These are phyloP conservation scores for Theropithecus gelada DNA, from an alignment of 2,113 vertebrate genomes.

Conservation along the genomic window DNA sequence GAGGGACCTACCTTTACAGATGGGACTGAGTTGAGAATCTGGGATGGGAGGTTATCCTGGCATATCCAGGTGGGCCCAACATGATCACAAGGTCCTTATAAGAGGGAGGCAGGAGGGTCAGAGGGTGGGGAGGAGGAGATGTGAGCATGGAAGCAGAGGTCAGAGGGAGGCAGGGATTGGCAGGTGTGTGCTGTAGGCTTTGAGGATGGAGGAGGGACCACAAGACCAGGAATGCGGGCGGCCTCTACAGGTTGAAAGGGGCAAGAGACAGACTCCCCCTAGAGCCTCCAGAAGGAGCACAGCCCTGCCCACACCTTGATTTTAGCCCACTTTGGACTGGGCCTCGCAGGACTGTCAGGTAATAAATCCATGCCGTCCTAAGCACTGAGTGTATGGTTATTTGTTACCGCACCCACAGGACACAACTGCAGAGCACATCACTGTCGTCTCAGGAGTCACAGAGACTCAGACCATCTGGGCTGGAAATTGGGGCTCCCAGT, in stretches of 20 bases:
- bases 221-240: accelerated
- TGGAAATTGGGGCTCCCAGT: not conserved
- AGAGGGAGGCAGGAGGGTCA: no score
- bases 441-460: accelerated
- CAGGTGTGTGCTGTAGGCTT: not conserved
- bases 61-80: not conserved
- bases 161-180: not conserved
- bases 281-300: not conserved
- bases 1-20: not conserved
- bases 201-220: not conserved
- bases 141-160: not conserved
- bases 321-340: not conserved
- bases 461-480: not conserved
- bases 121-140: no score
- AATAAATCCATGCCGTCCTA: no score
- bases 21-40: accelerated
- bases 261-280: not conserved
- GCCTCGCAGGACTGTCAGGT: not conserved
- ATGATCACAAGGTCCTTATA: accelerated
- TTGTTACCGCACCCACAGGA: not conserved
- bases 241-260: not conserved
- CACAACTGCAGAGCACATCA: accelerated
- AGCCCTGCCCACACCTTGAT: not conserved
- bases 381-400: accelerated
- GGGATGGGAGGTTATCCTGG: not conserved